Base-by-base conservation (phyloP, 2,797 vertebrate genomes). In the Taeniopygia guttata region DNA sequence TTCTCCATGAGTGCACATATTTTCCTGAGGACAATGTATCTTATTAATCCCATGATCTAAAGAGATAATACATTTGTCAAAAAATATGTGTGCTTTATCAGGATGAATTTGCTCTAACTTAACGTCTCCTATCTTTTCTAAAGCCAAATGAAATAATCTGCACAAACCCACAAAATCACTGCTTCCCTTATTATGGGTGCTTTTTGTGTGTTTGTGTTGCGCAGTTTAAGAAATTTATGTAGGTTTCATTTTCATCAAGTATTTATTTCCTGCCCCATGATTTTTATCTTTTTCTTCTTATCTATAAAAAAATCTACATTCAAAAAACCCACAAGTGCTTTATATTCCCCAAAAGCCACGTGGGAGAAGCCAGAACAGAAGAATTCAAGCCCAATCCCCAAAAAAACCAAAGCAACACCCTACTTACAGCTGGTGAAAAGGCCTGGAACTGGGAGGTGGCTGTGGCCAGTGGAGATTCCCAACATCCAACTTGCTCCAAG, bases 11-110 rank as follows among this genome's bases (percentile, higher is more conserved):
- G 12, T 5, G n/a, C 11, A 23, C 17, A 4, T 16, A 26, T 68
- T 89, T 94, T 91, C 36, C 51, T 55, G 46, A 21, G 43, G 34
- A 94, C 13, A 38, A 77, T 2, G 29, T 8, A 70, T 36, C 16
- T 55, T 72, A 60, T 68, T 89, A 87, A 91, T 64, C 18, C 40
- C 46, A 38, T 26, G 26, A 92, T 83, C 78, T 89, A 93, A 93
- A 83, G 58, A 77, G 68, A 94, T 72, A 91, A 93, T 16, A 77
- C 8, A 26, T 89, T 77, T 58, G 29, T 83, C 56, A 87, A 77
- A 89, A 89, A 68, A 52, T 19, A 32, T 0, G 4, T 34, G 9
- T 34, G 27, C 15, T 87, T 84, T 55, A 80, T 51, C 52, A 89
- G 49, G 29, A 85, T 43, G 11, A 87, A 94, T 92, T 91, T 77